phyloP scores from a whole-genome alignment of 2,113 vertebrate genomes.

The Bettongia penicillata region DNA sequence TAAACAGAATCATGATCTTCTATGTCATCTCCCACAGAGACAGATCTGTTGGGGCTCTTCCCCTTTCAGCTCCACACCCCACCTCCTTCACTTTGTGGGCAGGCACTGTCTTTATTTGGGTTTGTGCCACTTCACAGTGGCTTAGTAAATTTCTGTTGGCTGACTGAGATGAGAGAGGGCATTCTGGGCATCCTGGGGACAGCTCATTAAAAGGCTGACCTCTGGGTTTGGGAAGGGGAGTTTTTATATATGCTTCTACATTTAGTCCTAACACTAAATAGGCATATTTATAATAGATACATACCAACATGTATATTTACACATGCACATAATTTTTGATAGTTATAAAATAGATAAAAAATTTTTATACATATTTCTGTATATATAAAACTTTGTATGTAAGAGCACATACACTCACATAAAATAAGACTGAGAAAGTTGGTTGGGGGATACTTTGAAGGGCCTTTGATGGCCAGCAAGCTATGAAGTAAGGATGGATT shows the following conservation, averaged over 20 bases:
- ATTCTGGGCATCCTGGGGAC: too few species aligned
- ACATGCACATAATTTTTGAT: background rate
- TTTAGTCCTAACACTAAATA: too few species aligned
- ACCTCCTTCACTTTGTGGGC: too few species aligned
- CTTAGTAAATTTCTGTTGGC: background rate
- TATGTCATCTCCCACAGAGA: too few species aligned
- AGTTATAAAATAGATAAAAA: background rate
- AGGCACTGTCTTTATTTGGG: too few species aligned
- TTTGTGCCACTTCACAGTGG: too few species aligned
- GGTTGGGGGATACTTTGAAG: background rate
- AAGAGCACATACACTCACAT: background rate
- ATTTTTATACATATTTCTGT: background rate
- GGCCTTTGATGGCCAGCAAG: background rate
- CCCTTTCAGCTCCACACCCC: too few species aligned
- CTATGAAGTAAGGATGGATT: too few species aligned
- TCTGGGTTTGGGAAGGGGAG: background rate
- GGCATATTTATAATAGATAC: too few species aligned
- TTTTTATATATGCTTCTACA: too few species aligned
- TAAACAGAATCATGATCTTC: too few species aligned
- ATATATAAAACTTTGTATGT: background rate
- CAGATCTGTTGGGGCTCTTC: too few species aligned
- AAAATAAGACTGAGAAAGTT: background rate
- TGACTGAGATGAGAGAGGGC: background rate
- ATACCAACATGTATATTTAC: background rate
- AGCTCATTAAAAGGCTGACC: background rate